A percentile compares a stretch with the other conserved stretches of the same genome.
Evolutionary conservation across 1,140 invertebrate species (phyloP).

Genomic region (Halesus radiatus): DNA sequence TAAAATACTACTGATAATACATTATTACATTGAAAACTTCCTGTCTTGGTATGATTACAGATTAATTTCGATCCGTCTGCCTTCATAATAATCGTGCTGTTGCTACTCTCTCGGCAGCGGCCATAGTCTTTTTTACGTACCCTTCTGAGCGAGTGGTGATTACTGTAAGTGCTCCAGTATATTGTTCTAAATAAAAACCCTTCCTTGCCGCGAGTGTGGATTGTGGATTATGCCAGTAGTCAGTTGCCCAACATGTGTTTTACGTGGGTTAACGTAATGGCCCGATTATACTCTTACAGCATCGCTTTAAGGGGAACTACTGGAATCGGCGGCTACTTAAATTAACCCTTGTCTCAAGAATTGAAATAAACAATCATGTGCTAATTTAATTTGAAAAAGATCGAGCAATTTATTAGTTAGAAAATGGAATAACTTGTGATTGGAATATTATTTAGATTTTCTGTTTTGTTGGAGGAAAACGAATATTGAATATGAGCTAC

Average conservation of each 20-base stretch:
- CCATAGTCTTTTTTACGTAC: neutral
- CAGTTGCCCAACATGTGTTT: constrained; percentile 18
- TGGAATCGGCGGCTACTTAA: too few relatives aligned
- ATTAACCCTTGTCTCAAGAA: too few relatives aligned
- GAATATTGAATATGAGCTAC: too few relatives aligned
- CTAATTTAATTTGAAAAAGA: too few relatives aligned
- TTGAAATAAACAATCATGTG: too few relatives aligned
- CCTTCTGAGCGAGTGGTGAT: constrained; percentile 23
- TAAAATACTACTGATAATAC: constrained; percentile 51
- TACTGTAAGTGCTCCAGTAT: constrained; percentile 43
- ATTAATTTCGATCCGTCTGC: constrained; percentile 45
- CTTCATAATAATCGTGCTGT: constrained; percentile 6
- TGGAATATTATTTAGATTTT: too few relatives aligned
- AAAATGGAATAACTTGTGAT: too few relatives aligned
- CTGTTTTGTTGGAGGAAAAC: too few relatives aligned
- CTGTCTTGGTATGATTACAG: constrained; percentile 48
- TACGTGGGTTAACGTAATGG: neutral
- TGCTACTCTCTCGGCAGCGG: neutral
- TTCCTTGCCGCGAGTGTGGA: neutral
- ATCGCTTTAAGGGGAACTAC: neutral
- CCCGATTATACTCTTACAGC: constrained; percentile 19
- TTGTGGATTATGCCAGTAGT: neutral
- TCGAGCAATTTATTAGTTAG: too few relatives aligned
- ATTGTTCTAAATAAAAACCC: constrained; percentile 31
- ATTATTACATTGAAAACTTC: constrained; percentile 54